Conservation (phyloP, 2,888 invertebrate genomes). For the Diaphora mendica region DNA sequence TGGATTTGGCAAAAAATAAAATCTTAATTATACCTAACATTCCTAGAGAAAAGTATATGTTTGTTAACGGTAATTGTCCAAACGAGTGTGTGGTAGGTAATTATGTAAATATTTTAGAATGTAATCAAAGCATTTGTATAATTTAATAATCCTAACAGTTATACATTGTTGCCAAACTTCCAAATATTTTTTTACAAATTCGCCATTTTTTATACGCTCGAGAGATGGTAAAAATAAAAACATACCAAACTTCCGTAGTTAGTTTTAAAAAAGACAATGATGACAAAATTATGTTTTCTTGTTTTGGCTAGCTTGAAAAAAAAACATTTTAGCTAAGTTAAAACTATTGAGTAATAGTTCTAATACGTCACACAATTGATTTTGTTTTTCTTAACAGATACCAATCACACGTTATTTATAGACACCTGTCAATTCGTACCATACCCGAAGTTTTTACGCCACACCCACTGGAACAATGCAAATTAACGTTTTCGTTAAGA, state of each 20-base stretch:
- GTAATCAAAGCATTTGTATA: constrained; percentile 1
- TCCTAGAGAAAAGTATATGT: neutral
- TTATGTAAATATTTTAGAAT: constrained; percentile 5
- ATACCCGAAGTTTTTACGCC: neutral
- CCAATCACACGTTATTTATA: neutral
- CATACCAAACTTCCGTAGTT: neutral
- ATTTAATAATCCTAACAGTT: neutral
- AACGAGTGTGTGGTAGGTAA: constrained; percentile 3
- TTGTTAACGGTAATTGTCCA: constrained; percentile 1
- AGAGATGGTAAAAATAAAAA: neutral
- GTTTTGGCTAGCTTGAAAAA: neutral
- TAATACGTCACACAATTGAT: neutral
- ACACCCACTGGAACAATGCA: neutral
- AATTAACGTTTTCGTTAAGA: neutral
- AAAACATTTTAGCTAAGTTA: neutral
- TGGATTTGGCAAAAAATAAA: neutral
- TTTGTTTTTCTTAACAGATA: neutral
- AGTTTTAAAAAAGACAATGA: neutral
- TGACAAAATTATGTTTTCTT: neutral
- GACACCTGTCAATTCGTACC: neutral
- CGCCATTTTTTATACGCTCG: neutral
- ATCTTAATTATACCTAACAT: neutral
- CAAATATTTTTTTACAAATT: neutral
- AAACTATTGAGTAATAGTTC: neutral
- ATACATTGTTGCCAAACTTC: neutral